Base-by-base conservation (phyloP, 2,888 invertebrate species). In the Mythimna impura region DNA sequence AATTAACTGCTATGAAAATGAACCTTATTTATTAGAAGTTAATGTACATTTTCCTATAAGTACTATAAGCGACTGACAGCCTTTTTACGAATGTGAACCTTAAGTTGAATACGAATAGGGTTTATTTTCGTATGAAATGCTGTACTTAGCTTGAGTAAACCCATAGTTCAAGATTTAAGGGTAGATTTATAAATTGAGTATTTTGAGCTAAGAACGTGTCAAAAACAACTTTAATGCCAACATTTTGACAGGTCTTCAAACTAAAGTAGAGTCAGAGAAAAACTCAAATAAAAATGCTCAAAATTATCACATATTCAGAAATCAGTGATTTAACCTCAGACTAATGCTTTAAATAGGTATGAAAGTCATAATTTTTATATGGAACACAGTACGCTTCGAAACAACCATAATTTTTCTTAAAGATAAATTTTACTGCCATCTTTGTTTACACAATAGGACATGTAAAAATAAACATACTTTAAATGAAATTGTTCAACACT, bases 401-500 rank as follows among this genome's bases (percentile, higher is more conserved):
- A 14, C 40, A 40, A 10, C 10, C 10, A 40, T 40, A 9, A 40
- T 40, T 40, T 40, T 40, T 10, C 10, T 40, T 10, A 40, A 40
- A 40, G 10, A 9, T 40, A n/a, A 22, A 22, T 7, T 6, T 30
- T 2, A 17, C 6, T 9, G 4, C 25, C n/a, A 54, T 30, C 4
- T 70, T 75, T 70, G 47, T 75, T 61, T 34, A 61, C 70, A 25
- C 34, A 77, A 77, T 40, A 20, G 30, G 47, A 50, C 20, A 22
- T 22, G 30, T 22, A 61, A 75, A 54, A 0, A 55, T 1, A 17
- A 50, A 70, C 22, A 69, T 60, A 75, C 70, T 75, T 61, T 22
- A 87, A 86, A 86, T 83, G 70, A 87, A 84, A 86, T 91, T 91
- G 90, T 90, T 91, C 91, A 90, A 91, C 89, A 88, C 91, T 91